Percentiles rank a stretch among this genome's conserved stretches.
Conservation (phyloP, 1,140 invertebrate genomes). For the Saxidomus purpurata region DNA sequence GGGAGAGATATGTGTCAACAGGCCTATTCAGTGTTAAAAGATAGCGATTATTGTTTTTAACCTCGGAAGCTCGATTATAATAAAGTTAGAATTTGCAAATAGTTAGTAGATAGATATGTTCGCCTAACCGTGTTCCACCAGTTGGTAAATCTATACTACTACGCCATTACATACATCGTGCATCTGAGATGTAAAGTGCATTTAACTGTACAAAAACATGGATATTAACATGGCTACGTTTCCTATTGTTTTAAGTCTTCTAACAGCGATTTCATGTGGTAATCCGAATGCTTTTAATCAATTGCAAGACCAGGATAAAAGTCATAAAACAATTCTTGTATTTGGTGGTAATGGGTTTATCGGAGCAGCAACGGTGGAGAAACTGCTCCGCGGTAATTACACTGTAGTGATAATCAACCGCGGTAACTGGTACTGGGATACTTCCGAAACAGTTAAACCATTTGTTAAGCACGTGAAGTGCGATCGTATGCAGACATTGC, state of each 20-base stretch:
- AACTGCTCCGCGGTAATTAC: conserved; percentile 81
- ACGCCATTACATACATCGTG: not conserved
- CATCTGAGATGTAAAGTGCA: too few relatives aligned
- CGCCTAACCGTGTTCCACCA: too few relatives aligned
- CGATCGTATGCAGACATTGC: conserved; percentile 85
- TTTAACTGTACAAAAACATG: too few relatives aligned
- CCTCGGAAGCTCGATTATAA: too few relatives aligned
- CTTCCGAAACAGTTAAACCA: conserved; percentile 83
- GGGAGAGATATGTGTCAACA: too few relatives aligned
- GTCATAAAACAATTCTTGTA: conserved; percentile 78
- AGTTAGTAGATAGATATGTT: too few relatives aligned
- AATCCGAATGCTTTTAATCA: not conserved
- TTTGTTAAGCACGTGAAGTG: conserved; percentile 84
- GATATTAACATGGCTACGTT: too few relatives aligned
- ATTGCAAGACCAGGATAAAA: not conserved
- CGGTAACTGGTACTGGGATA: conserved; percentile 88
- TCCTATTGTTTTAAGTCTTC: too few relatives aligned
- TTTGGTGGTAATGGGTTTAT: conserved; percentile 88
- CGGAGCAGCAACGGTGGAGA: conserved; percentile 84
- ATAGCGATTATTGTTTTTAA: too few relatives aligned
- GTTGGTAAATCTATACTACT: not conserved
- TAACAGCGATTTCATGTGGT: not conserved
- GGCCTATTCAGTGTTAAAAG: too few relatives aligned
- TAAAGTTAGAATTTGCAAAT: too few relatives aligned
- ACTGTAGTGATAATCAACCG: conserved; percentile 85